Evolutionary conservation across 2,888 invertebrate species (phyloP).

Genomic region (Palloptera scutellata): DNA sequence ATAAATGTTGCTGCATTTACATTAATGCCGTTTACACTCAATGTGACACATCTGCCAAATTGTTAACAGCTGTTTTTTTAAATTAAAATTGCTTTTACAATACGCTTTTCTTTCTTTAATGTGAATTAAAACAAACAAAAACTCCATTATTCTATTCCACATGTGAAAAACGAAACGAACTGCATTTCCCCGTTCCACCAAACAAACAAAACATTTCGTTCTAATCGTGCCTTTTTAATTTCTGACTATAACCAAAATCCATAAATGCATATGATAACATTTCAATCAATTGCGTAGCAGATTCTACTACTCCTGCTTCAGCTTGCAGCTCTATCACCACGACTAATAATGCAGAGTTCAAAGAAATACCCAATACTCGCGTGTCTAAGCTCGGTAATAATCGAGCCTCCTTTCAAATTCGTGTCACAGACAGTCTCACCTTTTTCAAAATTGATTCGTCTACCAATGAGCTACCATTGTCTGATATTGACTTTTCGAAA

Average conservation of each 20-base stretch:
- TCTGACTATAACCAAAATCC: background rate
- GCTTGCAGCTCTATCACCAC: background rate
- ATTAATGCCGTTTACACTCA: slow-evolving; percentile 27
- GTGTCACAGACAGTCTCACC: slow-evolving; percentile 54
- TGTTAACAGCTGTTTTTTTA: no score
- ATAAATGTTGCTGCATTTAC: slow-evolving; percentile 19
- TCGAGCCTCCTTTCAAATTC: slow-evolving; percentile 50
- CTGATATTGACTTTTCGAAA: slow-evolving; percentile 67
- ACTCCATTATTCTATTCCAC: slow-evolving; percentile 1
- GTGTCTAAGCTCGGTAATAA: slow-evolving; percentile 36
- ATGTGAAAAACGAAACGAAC: background rate
- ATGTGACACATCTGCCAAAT: slow-evolving; percentile 19
- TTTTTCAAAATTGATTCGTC: slow-evolving; percentile 67
- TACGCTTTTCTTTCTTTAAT: background rate
- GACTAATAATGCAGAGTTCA: slow-evolving; percentile 38
- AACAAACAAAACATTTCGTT: background rate
- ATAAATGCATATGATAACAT: slow-evolving; percentile 1
- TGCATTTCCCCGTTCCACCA: slow-evolving; percentile 9
- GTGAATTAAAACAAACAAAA: slow-evolving; percentile 2
- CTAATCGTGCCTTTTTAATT: no score
- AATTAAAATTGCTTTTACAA: background rate
- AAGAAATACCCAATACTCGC: slow-evolving; percentile 44
- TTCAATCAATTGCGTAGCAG: slow-evolving; percentile 12
- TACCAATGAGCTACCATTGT: slow-evolving; percentile 75
- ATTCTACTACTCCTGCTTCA: background rate